Conservation (phyloP, 2,797 vertebrate species). For the Pipistrellus kuhlii region DNA sequence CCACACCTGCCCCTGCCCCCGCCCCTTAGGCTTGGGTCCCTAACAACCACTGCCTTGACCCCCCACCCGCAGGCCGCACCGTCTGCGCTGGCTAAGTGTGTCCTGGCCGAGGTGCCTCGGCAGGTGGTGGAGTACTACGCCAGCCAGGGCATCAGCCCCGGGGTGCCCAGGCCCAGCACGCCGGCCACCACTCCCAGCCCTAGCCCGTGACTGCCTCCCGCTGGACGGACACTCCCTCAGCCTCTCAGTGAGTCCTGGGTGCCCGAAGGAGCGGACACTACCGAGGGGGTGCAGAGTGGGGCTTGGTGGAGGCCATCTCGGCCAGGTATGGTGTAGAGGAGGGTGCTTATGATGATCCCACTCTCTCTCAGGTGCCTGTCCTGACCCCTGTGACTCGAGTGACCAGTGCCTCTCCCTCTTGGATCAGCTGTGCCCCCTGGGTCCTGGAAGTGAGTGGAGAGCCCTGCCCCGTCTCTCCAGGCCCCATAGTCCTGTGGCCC, state of each 20-base stretch:
- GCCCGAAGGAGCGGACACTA: background rate
- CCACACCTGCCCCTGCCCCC: background rate
- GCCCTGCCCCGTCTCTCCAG: slow-evolving; percentile 61
- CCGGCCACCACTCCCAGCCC: slow-evolving; percentile 77
- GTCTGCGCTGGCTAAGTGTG: slow-evolving; percentile 83
- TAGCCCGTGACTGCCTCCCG: slow-evolving; percentile 68
- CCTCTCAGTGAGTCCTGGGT: slow-evolving; percentile 75
- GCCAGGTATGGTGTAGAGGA: background rate
- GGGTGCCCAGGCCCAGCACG: slow-evolving; percentile 70
- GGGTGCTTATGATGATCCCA: background rate
- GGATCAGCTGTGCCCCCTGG: slow-evolving; percentile 68
- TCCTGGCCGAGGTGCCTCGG: slow-evolving; percentile 83
- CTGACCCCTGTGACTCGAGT: slow-evolving; percentile 76
- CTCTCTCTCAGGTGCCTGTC: slow-evolving; percentile 75
- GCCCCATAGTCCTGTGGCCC: slow-evolving; percentile 46
- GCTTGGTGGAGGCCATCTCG: background rate
- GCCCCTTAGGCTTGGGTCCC: accelerated
- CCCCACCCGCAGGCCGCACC: slow-evolving; percentile 70
- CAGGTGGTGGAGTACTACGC: slow-evolving; percentile 86
- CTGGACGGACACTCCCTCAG: slow-evolving; percentile 37
- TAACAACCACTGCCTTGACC: background rate
- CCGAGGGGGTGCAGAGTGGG: background rate
- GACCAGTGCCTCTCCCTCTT: slow-evolving; percentile 72
- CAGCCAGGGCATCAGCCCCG: slow-evolving; percentile 82
- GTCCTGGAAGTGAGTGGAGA: slow-evolving; percentile 62